A percentile compares a stretch with the other conserved stretches of the same genome.
These are phyloP conservation scores for Urocynchramus pylzowi DNA, from an alignment of 2,113 vertebrate species.

Conservation along the genomic window DNA sequence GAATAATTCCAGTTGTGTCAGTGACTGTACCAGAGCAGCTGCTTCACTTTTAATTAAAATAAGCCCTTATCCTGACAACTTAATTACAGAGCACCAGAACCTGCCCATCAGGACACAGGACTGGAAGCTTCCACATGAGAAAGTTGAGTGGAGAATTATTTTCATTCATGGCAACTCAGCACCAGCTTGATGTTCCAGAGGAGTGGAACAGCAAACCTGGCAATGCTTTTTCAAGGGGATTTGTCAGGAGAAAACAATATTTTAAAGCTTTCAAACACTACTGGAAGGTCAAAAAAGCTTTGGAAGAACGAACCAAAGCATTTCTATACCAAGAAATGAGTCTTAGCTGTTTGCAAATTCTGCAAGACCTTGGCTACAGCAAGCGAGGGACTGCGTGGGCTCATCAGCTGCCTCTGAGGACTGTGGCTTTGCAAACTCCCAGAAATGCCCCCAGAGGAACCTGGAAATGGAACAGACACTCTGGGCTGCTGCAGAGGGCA, in stretches of 20 bases:
- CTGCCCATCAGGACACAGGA: neutral
- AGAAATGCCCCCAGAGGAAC: neutral
- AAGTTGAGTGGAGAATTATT: neutral
- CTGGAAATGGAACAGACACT: neutral
- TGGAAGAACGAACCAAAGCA: neutral
- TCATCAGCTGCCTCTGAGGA: neutral
- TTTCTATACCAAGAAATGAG: neutral
- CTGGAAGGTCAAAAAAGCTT: neutral
- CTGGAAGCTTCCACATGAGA: neutral
- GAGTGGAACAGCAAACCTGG: neutral
- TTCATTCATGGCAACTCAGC: neutral
- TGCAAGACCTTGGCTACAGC: neutral
- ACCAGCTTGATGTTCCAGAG: neutral
- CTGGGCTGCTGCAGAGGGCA: neutral
- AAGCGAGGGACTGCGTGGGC: neutral
- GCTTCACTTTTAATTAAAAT: neutral
- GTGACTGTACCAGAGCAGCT: neutral
- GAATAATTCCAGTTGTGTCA: neutral
- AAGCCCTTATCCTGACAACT: neutral
- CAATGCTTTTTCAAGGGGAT: neutral
- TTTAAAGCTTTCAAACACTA: neutral
- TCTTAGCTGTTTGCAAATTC: neutral
- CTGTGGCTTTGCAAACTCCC: neutral
- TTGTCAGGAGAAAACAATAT: neutral
- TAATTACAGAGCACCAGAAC: neutral